Conservation (phyloP, 1,140 invertebrate genomes). For the Magallana ariakensis region DNA sequence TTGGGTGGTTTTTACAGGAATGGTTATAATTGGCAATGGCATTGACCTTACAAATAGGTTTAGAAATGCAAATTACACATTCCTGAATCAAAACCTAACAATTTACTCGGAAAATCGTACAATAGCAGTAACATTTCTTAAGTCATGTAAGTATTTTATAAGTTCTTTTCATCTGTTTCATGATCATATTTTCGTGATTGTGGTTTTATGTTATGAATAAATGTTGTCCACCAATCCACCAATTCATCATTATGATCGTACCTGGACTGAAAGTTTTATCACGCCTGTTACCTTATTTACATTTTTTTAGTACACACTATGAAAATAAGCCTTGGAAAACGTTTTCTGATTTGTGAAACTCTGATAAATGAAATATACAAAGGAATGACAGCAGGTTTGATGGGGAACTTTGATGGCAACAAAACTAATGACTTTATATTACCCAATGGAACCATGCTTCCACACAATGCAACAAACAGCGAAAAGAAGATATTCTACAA, state of each 20-base stretch:
- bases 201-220: too few species aligned
- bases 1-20: neutral
- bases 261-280: neutral
- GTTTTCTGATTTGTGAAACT: slow-evolving; percentile 1
- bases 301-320: neutral
- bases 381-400: slow-evolving; percentile 26
- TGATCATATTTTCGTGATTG: too few species aligned
- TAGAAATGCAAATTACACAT: neutral
- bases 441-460: slow-evolving; percentile 39
- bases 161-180: too few species aligned
- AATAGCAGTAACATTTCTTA: neutral
- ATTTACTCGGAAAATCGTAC: neutral
- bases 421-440: slow-evolving; percentile 41
- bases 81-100: neutral
- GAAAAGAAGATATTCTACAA: slow-evolving; percentile 49
- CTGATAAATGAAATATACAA: neutral
- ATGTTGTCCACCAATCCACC: too few species aligned
- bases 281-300: neutral
- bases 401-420: slow-evolving; percentile 48
- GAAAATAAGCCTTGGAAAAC: slow-evolving; percentile 17
- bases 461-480: slow-evolving; percentile 5
- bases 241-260: too few species aligned
- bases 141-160: neutral
- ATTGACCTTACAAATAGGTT: slow-evolving; percentile 2
- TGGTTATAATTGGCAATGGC: neutral